Evolutionary conservation across 2,113 vertebrate species (phyloP), one percentile per base, ranked within the genome.

Genomic region (Callopanchax toddi): DNA sequence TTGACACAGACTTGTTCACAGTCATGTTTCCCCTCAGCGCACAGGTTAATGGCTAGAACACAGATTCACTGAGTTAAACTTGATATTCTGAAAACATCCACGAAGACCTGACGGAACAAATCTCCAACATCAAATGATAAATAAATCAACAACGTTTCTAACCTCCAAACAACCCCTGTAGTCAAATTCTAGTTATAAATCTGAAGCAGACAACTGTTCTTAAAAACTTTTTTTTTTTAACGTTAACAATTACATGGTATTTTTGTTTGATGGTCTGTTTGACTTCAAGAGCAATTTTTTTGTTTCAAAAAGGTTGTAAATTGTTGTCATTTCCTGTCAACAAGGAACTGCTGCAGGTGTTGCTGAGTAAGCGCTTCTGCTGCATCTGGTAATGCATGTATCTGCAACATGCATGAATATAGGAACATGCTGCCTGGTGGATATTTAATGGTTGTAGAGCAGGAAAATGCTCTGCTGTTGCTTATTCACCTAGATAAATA

Each of bases 11-110:
- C 50, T 53, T 53, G 50, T 53, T 34, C 0, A 21, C 50, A 53
- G 50, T 36, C n/a, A 20, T 53, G 50, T 21, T 53, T 53, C 10
- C 29, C 50, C 50, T 53, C 50, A 36, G 50, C n/a, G 6, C 50
- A 53, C 29, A 53, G 50, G 82, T 97, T 89, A 0, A 93, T 80
- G 79, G 82, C 94, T 97, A 67, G 0, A 76, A 0, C 13, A 75
- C 49, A 79, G 52, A 72, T 45, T 36, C 48, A 61, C 32, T 11
- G 1, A 32, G 13, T 4, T 48, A 55, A 61, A 39, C 29, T 9
- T 32, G 6, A 8, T 32, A 32, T 32, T 32, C 10, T 32, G 6
- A 32, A 32, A 32, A 32, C 10, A 5, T 6, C 10, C 6, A 32
- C 10, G 29, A 32, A 3, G 39, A 37, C 25, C 45, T 50, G n/a